Evolutionary conservation across 2,113 vertebrate genomes (phyloP).

Genomic region (Microtus montanus): DNA sequence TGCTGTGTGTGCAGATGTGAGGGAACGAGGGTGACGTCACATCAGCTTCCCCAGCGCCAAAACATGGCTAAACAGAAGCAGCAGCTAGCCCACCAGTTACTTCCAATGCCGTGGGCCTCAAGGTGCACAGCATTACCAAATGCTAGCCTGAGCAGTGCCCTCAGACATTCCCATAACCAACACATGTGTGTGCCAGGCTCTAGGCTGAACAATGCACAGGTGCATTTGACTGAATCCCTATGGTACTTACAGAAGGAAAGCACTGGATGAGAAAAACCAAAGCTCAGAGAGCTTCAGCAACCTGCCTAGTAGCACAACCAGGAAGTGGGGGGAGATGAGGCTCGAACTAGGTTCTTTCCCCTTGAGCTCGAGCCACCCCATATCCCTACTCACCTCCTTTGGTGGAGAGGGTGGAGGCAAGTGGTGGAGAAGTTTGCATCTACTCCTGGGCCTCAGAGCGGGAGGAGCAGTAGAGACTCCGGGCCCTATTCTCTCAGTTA

Average conservation of each 20-base stretch:
- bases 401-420: neutral
- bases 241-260: neutral
- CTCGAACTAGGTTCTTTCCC: neutral
- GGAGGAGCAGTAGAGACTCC: neutral
- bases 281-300: neutral
- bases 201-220: neutral
- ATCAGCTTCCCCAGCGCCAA: neutral
- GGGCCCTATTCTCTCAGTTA: neutral
- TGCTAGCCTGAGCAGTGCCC: neutral
- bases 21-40: neutral
- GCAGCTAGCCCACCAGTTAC: neutral
- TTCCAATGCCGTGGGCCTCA: neutral
- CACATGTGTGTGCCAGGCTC: neutral
- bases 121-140: neutral
- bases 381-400: neutral
- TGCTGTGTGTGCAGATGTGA: neutral
- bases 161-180: neutral
- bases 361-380: neutral
- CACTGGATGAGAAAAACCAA: neutral
- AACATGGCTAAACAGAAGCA: neutral
- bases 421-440: neutral
- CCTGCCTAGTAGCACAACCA: neutral
- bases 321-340: neutral
- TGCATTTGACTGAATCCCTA: neutral
- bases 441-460: neutral